Base-by-base conservation (phyloP, 2,888 invertebrate genomes). In the Dicranocentrus wangi region DNA sequence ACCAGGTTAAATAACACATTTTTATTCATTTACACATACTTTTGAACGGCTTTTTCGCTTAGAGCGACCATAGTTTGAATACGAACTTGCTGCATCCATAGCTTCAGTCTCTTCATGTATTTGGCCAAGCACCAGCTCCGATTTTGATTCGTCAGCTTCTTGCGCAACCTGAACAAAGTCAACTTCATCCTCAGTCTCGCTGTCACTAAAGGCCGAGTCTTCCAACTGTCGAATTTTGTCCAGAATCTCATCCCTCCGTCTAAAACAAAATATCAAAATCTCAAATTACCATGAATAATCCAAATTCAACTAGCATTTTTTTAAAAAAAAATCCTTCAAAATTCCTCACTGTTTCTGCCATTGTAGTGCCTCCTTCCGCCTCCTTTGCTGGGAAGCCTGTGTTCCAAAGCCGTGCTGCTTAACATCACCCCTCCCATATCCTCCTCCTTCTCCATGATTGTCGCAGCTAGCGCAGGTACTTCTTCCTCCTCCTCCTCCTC, bases 211-310 rank as follows among this genome's bases (percentile, higher is more conserved):
- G 8, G 80, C 82, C 10, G 63, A 73, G 42, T 83, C 84, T 43
- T 90, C 87, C 61, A 93, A 89, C 10, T 91, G 91, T 85, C 93
- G 88, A 76, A 89, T 89, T 83, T 88, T 88, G 87, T 92, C 91
- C 51, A 91, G 85, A 43, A 89, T 88, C 53, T 87, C 87, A 72
- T 90, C 88, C 60, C 92, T 89, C 79, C 90, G 89, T 58, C 91
- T 92, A 88, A 79, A 89, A 89, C 81, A 71, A 58, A 5, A 13
- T 47, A 72, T 32, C 65, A 63, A 72, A 51, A 77, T 47, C 27
- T 19, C 42, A 27, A 17, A n/a, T n/a, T n/a, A n/a, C n/a, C n/a
- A n/a, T n/a, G n/a, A 23, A 28, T 51, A 51, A 39, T 65, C 58
- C 42, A 43, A 61, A 71, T 3, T 60, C 23, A 69, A 58, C 23